Base-by-base conservation (phyloP, 2,113 vertebrate genomes). In the Otocyon megalotis region DNA sequence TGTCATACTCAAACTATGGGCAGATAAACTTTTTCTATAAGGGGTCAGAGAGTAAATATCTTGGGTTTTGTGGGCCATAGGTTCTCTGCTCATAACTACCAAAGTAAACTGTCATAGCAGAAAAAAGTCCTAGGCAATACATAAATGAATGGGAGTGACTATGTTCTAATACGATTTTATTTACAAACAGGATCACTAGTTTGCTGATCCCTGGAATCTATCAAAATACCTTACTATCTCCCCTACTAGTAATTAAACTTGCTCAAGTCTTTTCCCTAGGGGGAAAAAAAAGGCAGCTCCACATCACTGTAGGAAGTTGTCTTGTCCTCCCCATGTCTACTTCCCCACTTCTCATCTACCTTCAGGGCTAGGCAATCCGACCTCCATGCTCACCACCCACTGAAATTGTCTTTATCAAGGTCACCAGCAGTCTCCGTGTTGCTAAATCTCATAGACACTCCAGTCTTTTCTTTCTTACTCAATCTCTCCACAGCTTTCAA, bases 401-500 rank as follows among this genome's bases (percentile, higher is more conserved):
- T 95, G 43, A 87, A 82, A 58, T 10, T 26, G 53, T 56, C 32
- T 30, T 96, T 93, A 89, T 87, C 83, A 74, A 93, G 83, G 79
- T 92, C 94, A 92, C 83, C 14, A 35, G 26, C 32, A 13, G 62
- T 84, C 90, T 96, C 86, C 28, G 24, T 37, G 60, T 88, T 96
- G 83, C 94, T 67, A 93, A 93, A 83, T 87, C 76, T 90, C 80
- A 77, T 20, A 67, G 65, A 87, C 76, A 89, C 12, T 83, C 95
- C 56, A 87, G 81, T 37, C 4, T 16, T 82, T 19, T 91, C 43
- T 96, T 72, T 88, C 94, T 96, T 89, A 86, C 92, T 96, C 88
- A 95, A 74, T 81, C 53, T 88, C 24, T 14, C 60, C 32, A 74
- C 17, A 22, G 48, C 77, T 97, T 97, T 94, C 53, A 26, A 92